Evolutionary conservation across 2,888 invertebrate species (phyloP), one percentile per base, ranked within the genome.

Genomic region (Yponomeuta malinellus): DNA sequence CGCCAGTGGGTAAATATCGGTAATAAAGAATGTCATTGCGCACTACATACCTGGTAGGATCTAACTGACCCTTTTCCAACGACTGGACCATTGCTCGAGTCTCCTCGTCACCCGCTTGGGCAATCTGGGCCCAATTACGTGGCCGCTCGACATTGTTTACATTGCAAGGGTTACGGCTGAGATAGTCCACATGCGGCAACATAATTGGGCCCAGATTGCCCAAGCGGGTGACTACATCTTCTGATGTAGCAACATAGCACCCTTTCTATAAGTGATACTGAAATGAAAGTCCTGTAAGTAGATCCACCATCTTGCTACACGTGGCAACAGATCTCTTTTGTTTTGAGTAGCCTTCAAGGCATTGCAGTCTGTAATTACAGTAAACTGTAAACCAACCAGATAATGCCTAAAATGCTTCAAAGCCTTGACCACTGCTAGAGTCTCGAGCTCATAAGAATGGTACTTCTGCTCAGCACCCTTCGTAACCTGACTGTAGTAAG

Each of bases 251-350:
- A 71, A 10, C 31, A 70, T 37, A 15, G 31, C 59, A 2, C 71
- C 70, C 43, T 71, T 71, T 10, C 71, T 12, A 29, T 71, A 71
- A 23, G 69, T 63, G 1, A 76, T 71, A 1, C 29, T 23, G 48
- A 74, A 76, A 23, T 73, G 29, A 68, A 71, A 74, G 65, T 74
- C 74, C 23, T 74, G 74, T 1, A 75, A n/a, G 63, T 74, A 75
- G 6, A 74, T 72, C 75, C 74, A 73, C 75, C 74, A 72, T 3
- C 75, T 63, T 0, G 73, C 73, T 1, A 76, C 74, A 0, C 75
- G 68, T 0, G 76, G 75, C 0, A 75, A 15, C 0, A 75, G 70
- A 70, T 77, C 76, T 69, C 73, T 74, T 33, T 76, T 75, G 5
- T 67, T 37, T 69, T 75, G 69, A 0, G 75, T 75, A 0, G 71